Percentiles rank a stretch among this genome's conserved stretches.
Evolutionary conservation across 2,888 invertebrate genomes (phyloP).

Genomic region (Cerceris ruficornis): DNA sequence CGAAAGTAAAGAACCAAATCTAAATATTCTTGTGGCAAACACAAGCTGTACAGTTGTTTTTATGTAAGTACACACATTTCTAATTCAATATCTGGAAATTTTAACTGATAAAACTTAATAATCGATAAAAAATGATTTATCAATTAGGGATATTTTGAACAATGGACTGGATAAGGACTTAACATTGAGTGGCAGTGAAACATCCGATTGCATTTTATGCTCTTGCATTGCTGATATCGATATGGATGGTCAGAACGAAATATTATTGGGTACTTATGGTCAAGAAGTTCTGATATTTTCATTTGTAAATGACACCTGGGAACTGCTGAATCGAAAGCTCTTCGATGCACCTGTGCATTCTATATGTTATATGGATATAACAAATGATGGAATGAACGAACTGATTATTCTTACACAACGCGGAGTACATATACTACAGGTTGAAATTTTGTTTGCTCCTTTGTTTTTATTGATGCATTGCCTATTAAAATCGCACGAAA

Average conservation of each 20-base stretch:
- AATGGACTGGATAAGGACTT: slow-evolving; percentile 82
- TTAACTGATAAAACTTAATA: not conserved
- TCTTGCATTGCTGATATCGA: slow-evolving; percentile 87
- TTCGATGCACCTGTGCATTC: slow-evolving; percentile 86
- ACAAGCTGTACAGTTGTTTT: slow-evolving; percentile 85
- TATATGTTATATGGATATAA: slow-evolving; percentile 85
- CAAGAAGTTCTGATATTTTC: slow-evolving; percentile 84
- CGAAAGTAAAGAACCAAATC: slow-evolving; percentile 67
- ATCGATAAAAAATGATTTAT: not conserved
- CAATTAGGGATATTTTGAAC: slow-evolving; percentile 82
- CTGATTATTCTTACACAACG: slow-evolving; percentile 86
- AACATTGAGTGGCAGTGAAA: slow-evolving; percentile 83
- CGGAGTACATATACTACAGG: slow-evolving; percentile 87
- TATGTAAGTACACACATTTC: slow-evolving; percentile 80
- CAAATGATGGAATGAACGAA: slow-evolving; percentile 87
- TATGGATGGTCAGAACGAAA: slow-evolving; percentile 87
- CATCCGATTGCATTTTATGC: slow-evolving; percentile 85
- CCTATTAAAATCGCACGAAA: not conserved
- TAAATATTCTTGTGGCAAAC: slow-evolving; percentile 84
- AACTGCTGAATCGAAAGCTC: slow-evolving; percentile 82
- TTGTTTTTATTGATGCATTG: too few relatives aligned
- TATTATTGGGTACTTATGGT: slow-evolving; percentile 87
- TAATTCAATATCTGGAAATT: not conserved
- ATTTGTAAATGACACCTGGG: slow-evolving; percentile 81
- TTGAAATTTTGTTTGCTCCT: slow-evolving; percentile 65